phyloP scores from a whole-genome alignment of 1,140 invertebrate genomes.

The Riptortus pedestris region DNA sequence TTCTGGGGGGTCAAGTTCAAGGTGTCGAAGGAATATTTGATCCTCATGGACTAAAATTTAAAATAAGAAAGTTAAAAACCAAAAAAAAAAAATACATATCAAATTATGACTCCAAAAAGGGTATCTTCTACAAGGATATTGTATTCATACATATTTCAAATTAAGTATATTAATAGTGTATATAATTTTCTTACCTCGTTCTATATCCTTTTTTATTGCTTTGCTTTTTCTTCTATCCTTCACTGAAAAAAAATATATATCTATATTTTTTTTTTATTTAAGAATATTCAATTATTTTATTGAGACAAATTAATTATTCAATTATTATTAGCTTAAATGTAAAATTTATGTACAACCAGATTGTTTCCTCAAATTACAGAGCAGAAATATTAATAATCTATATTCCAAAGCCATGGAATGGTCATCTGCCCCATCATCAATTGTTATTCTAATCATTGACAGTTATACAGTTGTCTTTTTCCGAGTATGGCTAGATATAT shows the following conservation, averaged over 20 bases:
- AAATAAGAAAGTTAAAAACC: conserved; percentile 5
- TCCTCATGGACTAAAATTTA: conserved; percentile 39
- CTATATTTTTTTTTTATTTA: background rate
- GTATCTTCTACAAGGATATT: too few relatives aligned
- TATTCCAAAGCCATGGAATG: too few relatives aligned
- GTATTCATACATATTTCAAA: background rate
- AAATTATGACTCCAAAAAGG: background rate
- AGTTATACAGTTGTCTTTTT: too few relatives aligned
- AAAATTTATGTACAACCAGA: too few relatives aligned
- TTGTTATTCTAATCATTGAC: too few relatives aligned
- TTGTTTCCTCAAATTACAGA: too few relatives aligned
- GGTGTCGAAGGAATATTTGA: conserved; percentile 56
- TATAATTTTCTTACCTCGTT: conserved; percentile 16
- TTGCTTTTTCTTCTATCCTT: conserved; percentile 10
- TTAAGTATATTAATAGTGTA: background rate
- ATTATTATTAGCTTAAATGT: too few relatives aligned
- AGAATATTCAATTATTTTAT: background rate
- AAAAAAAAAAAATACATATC: too few relatives aligned
- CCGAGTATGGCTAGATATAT: too few relatives aligned
- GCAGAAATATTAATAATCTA: too few relatives aligned
- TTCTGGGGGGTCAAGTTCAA: conserved; percentile 66
- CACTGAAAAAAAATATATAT: conserved; percentile 3
- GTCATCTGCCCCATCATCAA: too few relatives aligned
- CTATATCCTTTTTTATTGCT: conserved; percentile 22
- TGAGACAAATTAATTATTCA: too few relatives aligned